These are phyloP conservation scores for Phenganax stokvisi DNA, from an alignment of 92 coral and sea anemone genomes.

Conservation along the genomic window DNA sequence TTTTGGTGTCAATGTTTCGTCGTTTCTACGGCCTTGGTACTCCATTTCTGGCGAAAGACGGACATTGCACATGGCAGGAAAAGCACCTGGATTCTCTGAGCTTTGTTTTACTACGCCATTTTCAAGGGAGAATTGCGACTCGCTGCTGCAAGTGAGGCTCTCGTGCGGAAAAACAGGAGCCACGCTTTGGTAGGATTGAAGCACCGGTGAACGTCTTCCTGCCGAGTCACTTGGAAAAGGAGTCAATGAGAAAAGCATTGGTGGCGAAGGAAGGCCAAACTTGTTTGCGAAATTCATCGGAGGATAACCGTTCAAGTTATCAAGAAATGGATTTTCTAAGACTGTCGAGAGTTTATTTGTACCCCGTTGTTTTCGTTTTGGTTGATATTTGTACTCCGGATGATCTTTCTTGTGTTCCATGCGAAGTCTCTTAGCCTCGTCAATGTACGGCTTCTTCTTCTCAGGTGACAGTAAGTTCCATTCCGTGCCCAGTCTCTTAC, in stretches of 20 bases:
- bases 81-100: neutral
- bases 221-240: conserved; percentile 11
- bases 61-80: neutral
- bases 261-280: conserved; percentile 60
- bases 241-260: conserved; percentile 31
- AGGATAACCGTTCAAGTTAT: conserved; percentile 54
- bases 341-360: conserved; percentile 73
- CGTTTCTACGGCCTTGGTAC: neutral
- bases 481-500: conserved; percentile 90
- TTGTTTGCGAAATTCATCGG: conserved; percentile 52
- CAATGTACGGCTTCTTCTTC: conserved; percentile 88
- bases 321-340: conserved; percentile 61
- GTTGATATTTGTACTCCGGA: conserved; percentile 97
- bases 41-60: neutral
- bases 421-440: conserved; percentile 85
- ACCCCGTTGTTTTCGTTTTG: conserved; percentile 85
- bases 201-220: neutral
- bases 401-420: conserved; percentile 92
- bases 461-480: conserved; percentile 92
- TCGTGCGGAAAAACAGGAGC: conserved; percentile 9
- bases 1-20: neutral
- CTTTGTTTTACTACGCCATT: neutral
- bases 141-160: neutral
- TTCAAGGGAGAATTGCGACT: neutral
- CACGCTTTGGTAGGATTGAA: neutral